These are phyloP conservation scores for Loris lydekkerianus DNA, from an alignment of 2,797 vertebrate species.

Conservation along the genomic window DNA sequence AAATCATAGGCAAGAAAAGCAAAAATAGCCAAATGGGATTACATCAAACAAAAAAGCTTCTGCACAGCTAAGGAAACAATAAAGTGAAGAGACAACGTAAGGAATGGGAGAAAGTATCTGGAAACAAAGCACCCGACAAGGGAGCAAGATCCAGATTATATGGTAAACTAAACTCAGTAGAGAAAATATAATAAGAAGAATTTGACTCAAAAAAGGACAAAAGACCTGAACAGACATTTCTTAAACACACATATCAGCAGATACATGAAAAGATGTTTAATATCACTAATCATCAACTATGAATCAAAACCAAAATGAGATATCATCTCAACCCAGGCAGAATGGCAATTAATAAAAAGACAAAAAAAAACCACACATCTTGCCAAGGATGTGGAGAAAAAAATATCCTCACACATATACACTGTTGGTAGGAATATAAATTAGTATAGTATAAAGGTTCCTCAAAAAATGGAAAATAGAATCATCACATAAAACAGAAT, in stretches of 20 bases:
- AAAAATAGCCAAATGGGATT: neutral
- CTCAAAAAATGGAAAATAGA: too few relatives aligned
- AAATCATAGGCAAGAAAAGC: neutral
- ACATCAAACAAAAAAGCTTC: neutral
- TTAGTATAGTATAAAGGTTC: too few relatives aligned
- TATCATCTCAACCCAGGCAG: too few relatives aligned
- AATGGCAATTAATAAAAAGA: too few relatives aligned
- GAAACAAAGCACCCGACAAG: neutral
- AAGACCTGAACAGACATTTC: neutral
- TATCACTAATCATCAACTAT: too few relatives aligned
- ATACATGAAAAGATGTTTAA: too few relatives aligned
- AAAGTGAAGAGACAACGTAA: neutral
- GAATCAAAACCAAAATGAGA: too few relatives aligned
- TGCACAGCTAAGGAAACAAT: neutral
- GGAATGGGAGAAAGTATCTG: neutral
- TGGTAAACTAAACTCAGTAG: neutral
- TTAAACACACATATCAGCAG: neutral
- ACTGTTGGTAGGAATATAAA: too few relatives aligned
- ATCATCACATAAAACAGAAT: too few relatives aligned
- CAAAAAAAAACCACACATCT: too few relatives aligned
- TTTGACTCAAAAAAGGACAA: neutral
- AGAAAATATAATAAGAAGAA: neutral
- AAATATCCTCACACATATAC: too few relatives aligned
- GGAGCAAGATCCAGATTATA: neutral
- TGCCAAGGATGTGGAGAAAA: too few relatives aligned